Percentiles rank a stretch among this genome's conserved stretches.
phyloP scores from a whole-genome alignment of 2,888 invertebrate species.

The Stenoptilia bipunctidactyla region DNA sequence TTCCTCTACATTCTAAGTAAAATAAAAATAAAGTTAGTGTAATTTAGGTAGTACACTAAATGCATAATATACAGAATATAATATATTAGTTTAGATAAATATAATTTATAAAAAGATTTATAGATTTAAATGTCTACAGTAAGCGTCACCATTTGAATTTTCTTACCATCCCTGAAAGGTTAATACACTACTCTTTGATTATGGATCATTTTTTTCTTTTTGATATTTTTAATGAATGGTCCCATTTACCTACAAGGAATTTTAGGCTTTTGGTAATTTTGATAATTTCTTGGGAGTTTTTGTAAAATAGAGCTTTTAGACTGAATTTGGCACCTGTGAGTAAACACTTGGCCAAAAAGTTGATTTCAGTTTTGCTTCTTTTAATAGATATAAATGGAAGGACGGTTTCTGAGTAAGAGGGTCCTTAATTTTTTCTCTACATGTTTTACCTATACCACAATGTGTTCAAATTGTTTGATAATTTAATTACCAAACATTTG shows the following conservation, averaged over 20 bases:
- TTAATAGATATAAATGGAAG: conserved; percentile 34
- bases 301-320: conserved; percentile 15
- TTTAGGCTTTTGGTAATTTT: conserved; percentile 34
- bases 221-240: conserved; percentile 65
- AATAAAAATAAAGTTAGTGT: conserved; percentile 4
- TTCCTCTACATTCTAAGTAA: conserved; percentile 34
- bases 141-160: conserved; percentile 64
- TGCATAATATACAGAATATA: conserved; percentile 58
- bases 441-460: conserved; percentile 8
- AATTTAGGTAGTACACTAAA: conserved; percentile 23
- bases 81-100: conserved; percentile 32
- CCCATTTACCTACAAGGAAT: conserved; percentile 54
- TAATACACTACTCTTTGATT: conserved; percentile 51
- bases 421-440: conserved; percentile 29
- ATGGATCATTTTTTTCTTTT: conserved; percentile 43
- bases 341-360: conserved; percentile 11
- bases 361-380: conserved; percentile 15
- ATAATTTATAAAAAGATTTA: conserved; percentile 47
- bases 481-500: no score
- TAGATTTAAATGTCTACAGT: conserved; percentile 48
- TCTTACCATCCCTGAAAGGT: conserved; percentile 46
- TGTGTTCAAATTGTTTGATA: no score
- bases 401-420: conserved; percentile 33
- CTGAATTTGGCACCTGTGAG: conserved; percentile 15
- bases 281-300: conserved; percentile 3